Percentiles rank a stretch among this genome's conserved stretches.
Conservation (phyloP, 2,888 invertebrate genomes). For the Tillus elongatus region DNA sequence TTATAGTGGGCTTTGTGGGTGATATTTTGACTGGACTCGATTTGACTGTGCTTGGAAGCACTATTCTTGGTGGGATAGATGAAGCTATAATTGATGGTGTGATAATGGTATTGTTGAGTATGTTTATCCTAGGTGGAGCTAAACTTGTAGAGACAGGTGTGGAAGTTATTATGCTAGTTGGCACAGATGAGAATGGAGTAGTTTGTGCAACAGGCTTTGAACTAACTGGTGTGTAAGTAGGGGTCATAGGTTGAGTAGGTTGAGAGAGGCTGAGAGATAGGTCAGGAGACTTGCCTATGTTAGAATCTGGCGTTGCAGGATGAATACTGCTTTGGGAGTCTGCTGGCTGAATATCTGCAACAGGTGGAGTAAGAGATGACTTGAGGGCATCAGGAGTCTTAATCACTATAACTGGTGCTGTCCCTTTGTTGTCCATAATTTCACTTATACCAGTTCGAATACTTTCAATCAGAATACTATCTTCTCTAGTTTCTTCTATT, state of each 20-base stretch:
- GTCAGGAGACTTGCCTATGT: slow-evolving; percentile 26
- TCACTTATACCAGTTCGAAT: slow-evolving; percentile 1
- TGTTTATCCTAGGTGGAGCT: slow-evolving; percentile 35
- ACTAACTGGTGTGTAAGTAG: slow-evolving; percentile 24
- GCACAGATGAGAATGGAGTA: slow-evolving; percentile 31
- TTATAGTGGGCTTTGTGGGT: slow-evolving; percentile 48
- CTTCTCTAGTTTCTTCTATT: slow-evolving; percentile 6
- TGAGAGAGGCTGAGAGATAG: slow-evolving; percentile 27
- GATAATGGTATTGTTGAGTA: slow-evolving; percentile 34
- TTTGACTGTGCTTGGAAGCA: slow-evolving; percentile 45
- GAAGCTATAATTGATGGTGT: slow-evolving; percentile 22
- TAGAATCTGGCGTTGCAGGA: slow-evolving; percentile 30
- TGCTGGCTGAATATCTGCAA: slow-evolving; percentile 38
- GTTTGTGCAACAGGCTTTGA: slow-evolving; percentile 36
- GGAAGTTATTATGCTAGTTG: slow-evolving; percentile 35
- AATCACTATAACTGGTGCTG: slow-evolving; percentile 19
- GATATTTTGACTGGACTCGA: slow-evolving; percentile 41
- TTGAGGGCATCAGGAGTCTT: slow-evolving; percentile 25
- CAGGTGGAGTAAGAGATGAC: slow-evolving; percentile 36
- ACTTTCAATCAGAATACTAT: not conserved
- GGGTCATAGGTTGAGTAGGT: slow-evolving; percentile 24
- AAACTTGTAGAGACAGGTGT: slow-evolving; percentile 33
- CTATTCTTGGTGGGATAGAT: slow-evolving; percentile 39
- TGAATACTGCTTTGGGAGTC: slow-evolving; percentile 38
- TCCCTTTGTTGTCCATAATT: slow-evolving; percentile 18